Conservation (phyloP, 2,888 invertebrate genomes). For the Pseudolycoriella hygida region DNA sequence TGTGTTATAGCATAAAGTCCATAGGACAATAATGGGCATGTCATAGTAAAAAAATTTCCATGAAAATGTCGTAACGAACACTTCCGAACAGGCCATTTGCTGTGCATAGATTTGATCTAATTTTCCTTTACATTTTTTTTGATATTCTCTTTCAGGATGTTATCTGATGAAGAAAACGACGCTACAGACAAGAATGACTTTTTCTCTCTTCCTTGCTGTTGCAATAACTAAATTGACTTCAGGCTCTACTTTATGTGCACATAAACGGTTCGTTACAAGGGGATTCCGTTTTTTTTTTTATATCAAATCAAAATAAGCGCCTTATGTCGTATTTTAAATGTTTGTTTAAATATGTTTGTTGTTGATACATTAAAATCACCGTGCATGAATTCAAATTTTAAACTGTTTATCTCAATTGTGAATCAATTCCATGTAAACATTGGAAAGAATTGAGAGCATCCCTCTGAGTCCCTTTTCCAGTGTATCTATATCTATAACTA, state of each 20-base stretch:
- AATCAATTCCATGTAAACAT: no score
- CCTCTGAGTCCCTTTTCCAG: no score
- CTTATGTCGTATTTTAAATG: no score
- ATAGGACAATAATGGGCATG: conserved; percentile 3
- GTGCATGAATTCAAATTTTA: no score
- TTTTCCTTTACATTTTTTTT: neutral
- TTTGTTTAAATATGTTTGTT: no score
- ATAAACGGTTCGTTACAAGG: no score
- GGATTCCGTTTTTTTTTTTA: no score
- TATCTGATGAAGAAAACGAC: neutral
- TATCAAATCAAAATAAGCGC: no score
- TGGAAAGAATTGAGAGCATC: no score
- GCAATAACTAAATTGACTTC: neutral
- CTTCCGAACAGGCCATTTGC: neutral
- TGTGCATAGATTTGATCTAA: neutral
- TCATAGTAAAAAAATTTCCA: conserved; percentile 7
- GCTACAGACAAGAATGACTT: neutral
- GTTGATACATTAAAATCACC: no score
- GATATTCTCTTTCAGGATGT: neutral
- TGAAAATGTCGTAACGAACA: conserved; percentile 8
- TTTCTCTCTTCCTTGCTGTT: neutral
- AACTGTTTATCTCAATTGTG: no score
- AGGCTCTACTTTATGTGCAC: neutral
- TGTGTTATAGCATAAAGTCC: conserved; percentile 6
- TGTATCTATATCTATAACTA: no score